phyloP scores from a whole-genome alignment of 2,797 vertebrate species.

The Apogon talboti region DNA sequence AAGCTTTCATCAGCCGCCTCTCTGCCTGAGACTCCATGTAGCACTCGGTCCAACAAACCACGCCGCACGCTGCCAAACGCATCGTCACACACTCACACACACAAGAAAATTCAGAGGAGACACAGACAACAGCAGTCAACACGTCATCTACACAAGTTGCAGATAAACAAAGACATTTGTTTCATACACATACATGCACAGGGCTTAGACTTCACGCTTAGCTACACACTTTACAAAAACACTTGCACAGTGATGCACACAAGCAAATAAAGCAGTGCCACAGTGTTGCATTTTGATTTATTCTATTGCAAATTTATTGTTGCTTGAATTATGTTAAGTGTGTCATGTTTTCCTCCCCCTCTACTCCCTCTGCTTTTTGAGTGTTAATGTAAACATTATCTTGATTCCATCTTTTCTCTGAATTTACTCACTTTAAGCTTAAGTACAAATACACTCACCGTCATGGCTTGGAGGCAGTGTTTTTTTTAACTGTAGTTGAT shows the following conservation, averaged over 20 bases:
- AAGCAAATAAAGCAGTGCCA: conserved; percentile 11
- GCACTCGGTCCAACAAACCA: conserved; percentile 63
- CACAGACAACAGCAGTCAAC: conserved; percentile 10
- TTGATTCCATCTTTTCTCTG: not conserved
- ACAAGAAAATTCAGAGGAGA: conserved; percentile 23
- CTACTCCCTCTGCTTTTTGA: not conserved
- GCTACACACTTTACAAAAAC: conserved; percentile 1
- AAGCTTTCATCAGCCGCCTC: conserved; percentile 81
- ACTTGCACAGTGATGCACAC: conserved; percentile 4
- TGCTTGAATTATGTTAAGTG: not conserved
- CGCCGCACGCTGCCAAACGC: conserved; percentile 65
- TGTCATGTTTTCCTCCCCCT: conserved; percentile 2
- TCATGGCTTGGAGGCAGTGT: conserved; percentile 1
- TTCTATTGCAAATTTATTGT: conserved; percentile 9
- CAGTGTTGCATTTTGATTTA: not conserved
- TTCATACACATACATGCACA: conserved; percentile 2
- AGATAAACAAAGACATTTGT: conserved; percentile 38
- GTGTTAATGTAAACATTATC: conserved; percentile 18
- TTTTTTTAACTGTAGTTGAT: conserved; percentile 78
- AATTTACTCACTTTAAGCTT: not conserved
- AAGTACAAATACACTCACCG: not conserved
- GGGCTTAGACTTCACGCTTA: not conserved
- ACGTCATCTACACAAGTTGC: conserved; percentile 23
- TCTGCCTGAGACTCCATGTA: conserved; percentile 75
- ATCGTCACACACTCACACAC: conserved; percentile 48